Evolutionary conservation across 2,888 invertebrate species (phyloP).

Genomic region (Itoplectis maculator): DNA sequence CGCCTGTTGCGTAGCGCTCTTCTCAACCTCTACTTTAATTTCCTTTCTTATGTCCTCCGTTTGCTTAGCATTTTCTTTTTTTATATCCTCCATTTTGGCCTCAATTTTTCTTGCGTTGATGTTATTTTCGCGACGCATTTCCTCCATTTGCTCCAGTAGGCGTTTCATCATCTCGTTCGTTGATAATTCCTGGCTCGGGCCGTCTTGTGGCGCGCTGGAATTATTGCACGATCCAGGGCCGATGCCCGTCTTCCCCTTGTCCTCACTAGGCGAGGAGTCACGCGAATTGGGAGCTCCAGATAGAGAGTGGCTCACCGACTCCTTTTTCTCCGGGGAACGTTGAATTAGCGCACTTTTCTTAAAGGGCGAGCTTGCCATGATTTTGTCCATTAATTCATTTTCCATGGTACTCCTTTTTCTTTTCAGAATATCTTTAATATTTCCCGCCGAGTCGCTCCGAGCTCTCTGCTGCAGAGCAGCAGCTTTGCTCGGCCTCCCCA

Average conservation of each 20-base stretch:
- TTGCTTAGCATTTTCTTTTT: background rate
- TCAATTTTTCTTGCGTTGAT: background rate
- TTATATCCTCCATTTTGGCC: conserved; percentile 1
- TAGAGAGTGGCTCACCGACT: conserved; percentile 11
- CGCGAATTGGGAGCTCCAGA: conserved; percentile 11
- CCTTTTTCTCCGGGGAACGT: background rate
- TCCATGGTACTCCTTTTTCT: background rate
- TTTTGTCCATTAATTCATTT: background rate
- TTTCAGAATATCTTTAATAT: background rate
- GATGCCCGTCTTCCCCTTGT: background rate
- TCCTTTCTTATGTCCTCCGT: conserved; percentile 1
- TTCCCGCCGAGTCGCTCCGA: background rate
- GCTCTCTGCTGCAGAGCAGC: background rate
- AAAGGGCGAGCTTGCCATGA: background rate
- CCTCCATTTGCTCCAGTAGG: conserved; percentile 1
- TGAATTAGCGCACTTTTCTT: background rate
- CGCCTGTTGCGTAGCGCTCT: conserved; percentile 7
- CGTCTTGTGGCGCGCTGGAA: background rate
- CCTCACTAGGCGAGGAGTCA: background rate
- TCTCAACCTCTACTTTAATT: background rate
- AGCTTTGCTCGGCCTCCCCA: background rate
- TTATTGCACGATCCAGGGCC: background rate
- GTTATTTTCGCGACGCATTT: conserved; percentile 9
- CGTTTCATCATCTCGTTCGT: background rate
- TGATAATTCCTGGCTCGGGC: background rate